phyloP scores from a whole-genome alignment of 2,797 vertebrate genomes.

The Accipiter superciliosus region DNA sequence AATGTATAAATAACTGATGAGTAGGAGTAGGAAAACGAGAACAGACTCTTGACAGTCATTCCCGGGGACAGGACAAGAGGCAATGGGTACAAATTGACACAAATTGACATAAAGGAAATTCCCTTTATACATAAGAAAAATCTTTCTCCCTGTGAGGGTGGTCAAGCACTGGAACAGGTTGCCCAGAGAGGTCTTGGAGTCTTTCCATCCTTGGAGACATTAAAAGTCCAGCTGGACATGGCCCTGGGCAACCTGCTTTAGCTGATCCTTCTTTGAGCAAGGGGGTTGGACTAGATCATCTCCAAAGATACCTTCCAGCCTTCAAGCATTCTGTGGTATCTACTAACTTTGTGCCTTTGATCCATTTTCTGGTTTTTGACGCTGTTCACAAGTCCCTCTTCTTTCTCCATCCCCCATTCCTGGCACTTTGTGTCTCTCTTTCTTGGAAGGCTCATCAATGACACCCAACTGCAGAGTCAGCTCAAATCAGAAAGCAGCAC shows the following conservation, averaged over 20 bases:
- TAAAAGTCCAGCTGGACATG: not conserved
- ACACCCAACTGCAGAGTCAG: not conserved
- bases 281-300: not conserved
- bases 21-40: not conserved
- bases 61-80: not conserved
- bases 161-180: not conserved
- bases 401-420: not conserved
- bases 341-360: not conserved
- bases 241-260: not conserved
- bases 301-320: not conserved
- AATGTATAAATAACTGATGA: not conserved
- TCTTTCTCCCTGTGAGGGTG: not conserved
- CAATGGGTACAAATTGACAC: not conserved
- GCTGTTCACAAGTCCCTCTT: not conserved
- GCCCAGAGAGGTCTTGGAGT: not conserved
- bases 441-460: not conserved
- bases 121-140: not conserved
- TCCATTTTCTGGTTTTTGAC: not conserved
- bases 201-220: not conserved
- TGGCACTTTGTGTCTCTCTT: not conserved
- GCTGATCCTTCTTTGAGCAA: not conserved
- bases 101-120: not conserved
- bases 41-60: not conserved
- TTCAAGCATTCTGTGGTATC: not conserved
- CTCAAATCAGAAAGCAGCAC: not conserved